phyloP scores from a whole-genome alignment of 2,797 vertebrate species.

The Sparus aurata region DNA sequence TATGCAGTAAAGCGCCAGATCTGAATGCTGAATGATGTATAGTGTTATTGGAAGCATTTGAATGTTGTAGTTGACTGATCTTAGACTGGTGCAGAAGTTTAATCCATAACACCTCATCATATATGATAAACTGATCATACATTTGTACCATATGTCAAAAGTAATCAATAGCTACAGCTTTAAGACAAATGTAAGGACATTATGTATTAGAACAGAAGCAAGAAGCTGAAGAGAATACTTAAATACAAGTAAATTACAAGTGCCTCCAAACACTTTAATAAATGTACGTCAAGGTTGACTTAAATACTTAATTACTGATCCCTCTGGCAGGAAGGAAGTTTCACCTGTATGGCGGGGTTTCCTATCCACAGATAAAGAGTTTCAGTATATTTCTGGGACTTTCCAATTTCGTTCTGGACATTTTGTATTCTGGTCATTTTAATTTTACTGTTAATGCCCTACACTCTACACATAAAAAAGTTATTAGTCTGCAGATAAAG shows the following conservation, averaged over 20 bases:
- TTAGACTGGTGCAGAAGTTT: neutral
- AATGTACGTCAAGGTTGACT: neutral
- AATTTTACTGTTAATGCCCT: neutral
- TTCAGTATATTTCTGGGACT: neutral
- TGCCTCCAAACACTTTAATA: neutral
- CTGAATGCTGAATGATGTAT: neutral
- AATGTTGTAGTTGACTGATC: neutral
- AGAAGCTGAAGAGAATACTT: no score
- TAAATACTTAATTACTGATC: neutral
- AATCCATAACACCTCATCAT: neutral
- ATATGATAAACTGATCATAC: neutral
- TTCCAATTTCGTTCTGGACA: neutral
- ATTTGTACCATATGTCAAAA: fast-evolving
- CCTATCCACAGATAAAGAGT: neutral
- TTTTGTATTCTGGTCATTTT: no score
- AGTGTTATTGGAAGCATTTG: neutral
- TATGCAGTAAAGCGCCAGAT: neutral
- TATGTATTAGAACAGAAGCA: neutral
- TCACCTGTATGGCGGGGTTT: neutral
- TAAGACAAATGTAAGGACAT: neutral
- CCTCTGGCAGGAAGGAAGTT: neutral
- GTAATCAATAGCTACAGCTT: neutral
- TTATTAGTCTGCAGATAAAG: neutral
- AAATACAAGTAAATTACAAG: slow-evolving; percentile 7
- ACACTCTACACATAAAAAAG: neutral